These are phyloP conservation scores for Mormyrus iriodes DNA, from an alignment of 2,113 vertebrate species.

Conservation along the genomic window DNA sequence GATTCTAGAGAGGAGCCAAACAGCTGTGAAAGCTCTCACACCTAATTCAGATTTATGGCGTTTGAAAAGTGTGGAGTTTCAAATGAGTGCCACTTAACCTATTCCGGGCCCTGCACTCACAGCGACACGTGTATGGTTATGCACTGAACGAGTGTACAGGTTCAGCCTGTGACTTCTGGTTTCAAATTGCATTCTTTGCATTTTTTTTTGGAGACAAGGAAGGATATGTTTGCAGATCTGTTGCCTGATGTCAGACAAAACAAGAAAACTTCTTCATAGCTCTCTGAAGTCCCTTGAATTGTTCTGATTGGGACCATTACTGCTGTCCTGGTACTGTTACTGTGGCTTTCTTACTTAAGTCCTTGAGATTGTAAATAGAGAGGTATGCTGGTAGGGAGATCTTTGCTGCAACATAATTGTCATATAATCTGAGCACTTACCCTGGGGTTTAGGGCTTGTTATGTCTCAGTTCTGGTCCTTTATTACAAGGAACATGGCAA, in stretches of 20 bases:
- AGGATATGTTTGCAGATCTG: background rate
- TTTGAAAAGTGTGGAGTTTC: background rate
- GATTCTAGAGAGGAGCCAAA: background rate
- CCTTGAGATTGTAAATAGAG: constrained; percentile 30
- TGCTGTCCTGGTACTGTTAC: background rate
- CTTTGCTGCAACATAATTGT: constrained; percentile 30
- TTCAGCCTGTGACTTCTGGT: background rate
- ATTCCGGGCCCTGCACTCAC: background rate
- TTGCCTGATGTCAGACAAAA: background rate
- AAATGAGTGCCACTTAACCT: background rate
- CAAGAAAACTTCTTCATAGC: background rate
- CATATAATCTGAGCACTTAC: constrained; percentile 48
- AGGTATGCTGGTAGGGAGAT: constrained; percentile 21
- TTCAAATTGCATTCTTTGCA: background rate
- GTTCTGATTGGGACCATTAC: constrained; percentile 10
- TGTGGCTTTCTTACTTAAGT: constrained; percentile 38
- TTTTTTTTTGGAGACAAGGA: background rate
- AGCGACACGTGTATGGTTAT: background rate
- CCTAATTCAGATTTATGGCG: constrained; percentile 15
- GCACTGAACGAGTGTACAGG: background rate
- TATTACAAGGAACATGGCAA: constrained; percentile 30
- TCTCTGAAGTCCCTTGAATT: background rate
- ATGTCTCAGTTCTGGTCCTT: constrained; percentile 36
- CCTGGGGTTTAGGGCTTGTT: constrained; percentile 39
- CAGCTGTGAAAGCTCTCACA: constrained; percentile 3